Percentiles rank a stretch among this genome's conserved stretches.
phyloP scores from a whole-genome alignment of 2,113 vertebrate genomes.

The Sphyrna mokarran region DNA sequence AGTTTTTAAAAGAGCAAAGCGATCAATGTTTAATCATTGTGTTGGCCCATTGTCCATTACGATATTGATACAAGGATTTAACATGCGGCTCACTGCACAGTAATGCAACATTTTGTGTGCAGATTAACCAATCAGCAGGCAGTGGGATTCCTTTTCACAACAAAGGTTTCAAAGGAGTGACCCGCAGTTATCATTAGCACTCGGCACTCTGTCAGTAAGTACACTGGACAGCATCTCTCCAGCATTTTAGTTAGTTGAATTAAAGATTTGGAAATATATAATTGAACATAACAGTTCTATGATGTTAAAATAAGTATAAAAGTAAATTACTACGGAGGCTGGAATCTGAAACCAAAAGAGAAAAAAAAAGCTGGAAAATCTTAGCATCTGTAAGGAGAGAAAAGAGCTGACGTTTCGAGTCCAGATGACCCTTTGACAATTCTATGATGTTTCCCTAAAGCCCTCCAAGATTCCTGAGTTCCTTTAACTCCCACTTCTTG shows the following conservation, averaged over 20 bases:
- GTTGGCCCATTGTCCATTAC: background rate
- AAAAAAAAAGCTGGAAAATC: too few relatives aligned
- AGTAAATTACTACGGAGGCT: too few relatives aligned
- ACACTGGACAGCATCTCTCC: background rate
- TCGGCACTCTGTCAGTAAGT: background rate
- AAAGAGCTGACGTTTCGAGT: too few relatives aligned
- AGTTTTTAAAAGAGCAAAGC: conserved; percentile 12
- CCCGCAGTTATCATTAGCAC: background rate
- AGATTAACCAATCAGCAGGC: conserved; percentile 4
- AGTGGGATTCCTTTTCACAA: background rate
- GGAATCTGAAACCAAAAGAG: too few relatives aligned
- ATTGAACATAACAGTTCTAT: background rate
- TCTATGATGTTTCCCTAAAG: background rate
- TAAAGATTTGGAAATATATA: background rate
- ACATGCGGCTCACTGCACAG: background rate
- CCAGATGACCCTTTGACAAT: too few relatives aligned
- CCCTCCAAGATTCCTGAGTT: background rate
- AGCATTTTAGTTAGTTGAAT: background rate
- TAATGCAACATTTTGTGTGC: too few relatives aligned
- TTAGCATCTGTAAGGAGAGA: too few relatives aligned
- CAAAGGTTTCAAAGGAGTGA: background rate
- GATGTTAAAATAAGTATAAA: background rate
- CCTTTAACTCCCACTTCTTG: background rate
- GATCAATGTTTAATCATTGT: conserved; percentile 25
- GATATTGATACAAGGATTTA: background rate